Conservation (phyloP, 2,797 vertebrate species). For the Xiphophorus birchmanni region DNA sequence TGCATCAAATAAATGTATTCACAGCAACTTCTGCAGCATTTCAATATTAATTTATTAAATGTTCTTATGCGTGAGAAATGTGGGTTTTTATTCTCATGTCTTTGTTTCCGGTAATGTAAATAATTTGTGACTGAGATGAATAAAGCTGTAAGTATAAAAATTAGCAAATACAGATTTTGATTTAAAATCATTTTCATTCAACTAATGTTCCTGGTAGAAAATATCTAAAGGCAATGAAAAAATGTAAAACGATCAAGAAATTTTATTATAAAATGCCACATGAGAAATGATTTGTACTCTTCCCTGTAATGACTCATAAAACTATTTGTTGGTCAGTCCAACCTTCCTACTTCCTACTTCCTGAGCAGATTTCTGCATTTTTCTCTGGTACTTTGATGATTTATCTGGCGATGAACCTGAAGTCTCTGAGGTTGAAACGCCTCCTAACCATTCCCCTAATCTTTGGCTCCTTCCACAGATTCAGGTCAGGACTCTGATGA, state of each 20-base stretch:
- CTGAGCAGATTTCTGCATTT: neutral
- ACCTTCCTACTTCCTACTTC: neutral
- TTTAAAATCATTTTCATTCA: neutral
- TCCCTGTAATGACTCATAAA: neutral
- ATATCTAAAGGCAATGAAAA: neutral
- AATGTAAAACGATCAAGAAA: neutral
- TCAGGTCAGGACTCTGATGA: neutral
- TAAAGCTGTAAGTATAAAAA: neutral
- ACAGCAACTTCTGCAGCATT: neutral
- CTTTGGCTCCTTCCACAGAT: neutral
- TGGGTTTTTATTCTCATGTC: neutral
- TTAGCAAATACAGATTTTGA: neutral
- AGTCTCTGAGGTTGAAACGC: neutral
- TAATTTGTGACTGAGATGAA: neutral
- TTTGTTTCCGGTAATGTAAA: neutral
- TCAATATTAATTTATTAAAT: neutral
- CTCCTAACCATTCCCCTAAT: neutral
- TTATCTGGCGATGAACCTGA: neutral
- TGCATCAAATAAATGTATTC: neutral
- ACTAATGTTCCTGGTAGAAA: neutral
- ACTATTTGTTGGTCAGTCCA: neutral
- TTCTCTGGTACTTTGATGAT: neutral
- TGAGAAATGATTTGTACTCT: neutral
- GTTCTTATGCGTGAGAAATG: neutral
- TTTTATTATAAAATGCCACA: neutral